Evolutionary conservation across 2,888 invertebrate species (phyloP).

Genomic region (Stenodema calcarata): DNA sequence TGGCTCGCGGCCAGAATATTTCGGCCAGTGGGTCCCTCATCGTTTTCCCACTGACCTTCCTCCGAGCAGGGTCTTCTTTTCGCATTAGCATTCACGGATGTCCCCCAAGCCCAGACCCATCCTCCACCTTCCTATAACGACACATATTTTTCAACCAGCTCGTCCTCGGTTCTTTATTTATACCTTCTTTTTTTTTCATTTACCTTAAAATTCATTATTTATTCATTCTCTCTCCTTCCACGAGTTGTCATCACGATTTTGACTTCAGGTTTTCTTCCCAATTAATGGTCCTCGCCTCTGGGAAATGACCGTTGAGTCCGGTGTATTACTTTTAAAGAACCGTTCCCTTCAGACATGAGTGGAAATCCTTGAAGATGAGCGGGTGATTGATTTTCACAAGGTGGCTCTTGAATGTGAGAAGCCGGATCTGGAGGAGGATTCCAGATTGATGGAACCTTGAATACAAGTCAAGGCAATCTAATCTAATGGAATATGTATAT

Average conservation of each 20-base stretch:
- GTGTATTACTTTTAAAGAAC: neutral
- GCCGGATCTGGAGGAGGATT: constrained; percentile 20
- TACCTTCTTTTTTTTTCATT: neutral
- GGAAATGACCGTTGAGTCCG: neutral
- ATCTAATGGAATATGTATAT: neutral
- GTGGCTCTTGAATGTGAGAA: neutral
- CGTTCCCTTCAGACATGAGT: neutral
- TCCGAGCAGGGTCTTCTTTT: neutral
- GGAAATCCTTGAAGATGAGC: constrained; percentile 36
- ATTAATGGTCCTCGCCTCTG: constrained; percentile 11
- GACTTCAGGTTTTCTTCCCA: neutral
- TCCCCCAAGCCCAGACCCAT: neutral
- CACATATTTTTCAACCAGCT: neutral
- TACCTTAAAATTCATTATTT: neutral
- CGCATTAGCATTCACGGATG: constrained; percentile 36
- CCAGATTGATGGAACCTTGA: neutral
- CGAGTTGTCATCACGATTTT: constrained; percentile 14
- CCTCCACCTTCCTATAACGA: neutral
- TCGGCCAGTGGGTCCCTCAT: constrained; percentile 12
- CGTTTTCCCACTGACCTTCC: constrained; percentile 10
- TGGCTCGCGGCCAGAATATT: constrained; percentile 2
- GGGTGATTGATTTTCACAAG: constrained; percentile 34
- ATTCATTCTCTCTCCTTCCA: neutral
- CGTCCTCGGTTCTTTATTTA: neutral
- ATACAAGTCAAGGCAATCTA: neutral